phyloP scores from a whole-genome alignment of 2,888 invertebrate species.

The Nemapogon koenigi region DNA sequence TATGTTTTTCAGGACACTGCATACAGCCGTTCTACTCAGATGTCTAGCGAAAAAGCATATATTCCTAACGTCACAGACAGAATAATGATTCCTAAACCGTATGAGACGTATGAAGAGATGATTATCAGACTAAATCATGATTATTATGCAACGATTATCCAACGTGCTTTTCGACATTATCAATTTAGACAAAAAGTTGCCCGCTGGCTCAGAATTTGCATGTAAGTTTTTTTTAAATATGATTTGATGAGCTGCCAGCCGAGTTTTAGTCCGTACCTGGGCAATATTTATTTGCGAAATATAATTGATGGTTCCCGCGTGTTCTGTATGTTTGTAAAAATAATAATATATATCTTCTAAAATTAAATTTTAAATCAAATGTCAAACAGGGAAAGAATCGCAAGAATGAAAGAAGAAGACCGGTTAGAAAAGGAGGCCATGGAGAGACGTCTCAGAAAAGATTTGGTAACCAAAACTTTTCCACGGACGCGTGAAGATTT shows the following conservation, averaged over 20 bases:
- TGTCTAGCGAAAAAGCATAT: conserved; percentile 59
- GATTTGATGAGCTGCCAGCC: background rate
- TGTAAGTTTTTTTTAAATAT: conserved; percentile 25
- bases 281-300: background rate
- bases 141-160: conserved; percentile 68
- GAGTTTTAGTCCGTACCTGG: background rate
- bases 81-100: conserved; percentile 65
- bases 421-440: conserved; percentile 57
- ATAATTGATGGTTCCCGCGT: background rate
- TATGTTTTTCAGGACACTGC: conserved; percentile 45
- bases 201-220: conserved; percentile 44
- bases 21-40: conserved; percentile 68
- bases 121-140: conserved; percentile 61
- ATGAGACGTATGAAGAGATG: conserved; percentile 71
- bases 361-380: background rate
- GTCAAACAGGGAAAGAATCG: conserved; percentile 42
- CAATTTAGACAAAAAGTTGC: conserved; percentile 47
- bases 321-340: background rate
- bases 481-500: conserved; percentile 77
- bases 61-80: conserved; percentile 70
- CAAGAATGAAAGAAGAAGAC: conserved; percentile 58
- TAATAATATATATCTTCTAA: background rate
- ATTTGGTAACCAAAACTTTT: conserved; percentile 71
- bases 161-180: conserved; percentile 68
- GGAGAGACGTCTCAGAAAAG: conserved; percentile 57